These are phyloP conservation scores for human (Homo sapiens) DNA, from an alignment of 2,113 vertebrate species.

Conservation along the genomic window DNA sequence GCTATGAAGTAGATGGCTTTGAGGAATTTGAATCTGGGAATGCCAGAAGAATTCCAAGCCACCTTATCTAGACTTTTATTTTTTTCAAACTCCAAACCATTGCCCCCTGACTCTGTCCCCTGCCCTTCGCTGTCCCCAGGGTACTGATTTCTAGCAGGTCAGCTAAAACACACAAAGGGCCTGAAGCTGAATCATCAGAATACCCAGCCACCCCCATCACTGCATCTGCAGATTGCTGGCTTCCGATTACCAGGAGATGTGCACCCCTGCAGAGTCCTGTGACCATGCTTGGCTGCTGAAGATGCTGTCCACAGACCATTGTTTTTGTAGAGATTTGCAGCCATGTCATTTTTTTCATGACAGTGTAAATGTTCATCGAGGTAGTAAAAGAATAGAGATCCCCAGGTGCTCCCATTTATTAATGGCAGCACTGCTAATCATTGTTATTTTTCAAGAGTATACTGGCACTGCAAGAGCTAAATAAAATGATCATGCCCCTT, in stretches of 20 bases:
- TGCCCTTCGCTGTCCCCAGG: neutral
- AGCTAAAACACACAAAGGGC: neutral
- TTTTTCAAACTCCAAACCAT: neutral
- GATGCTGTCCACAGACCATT: neutral
- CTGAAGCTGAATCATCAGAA: neutral
- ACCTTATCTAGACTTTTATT: neutral
- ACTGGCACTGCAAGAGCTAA: neutral
- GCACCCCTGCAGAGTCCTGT: neutral
- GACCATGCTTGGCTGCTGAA: neutral
- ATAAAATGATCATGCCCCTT: constrained; percentile 45
- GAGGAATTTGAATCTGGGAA: neutral
- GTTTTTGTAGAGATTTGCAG: neutral
- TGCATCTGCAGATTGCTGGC: neutral
- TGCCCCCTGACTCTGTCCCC: neutral
- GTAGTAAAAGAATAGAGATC: neutral
- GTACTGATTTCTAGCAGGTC: neutral
- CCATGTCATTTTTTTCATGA: neutral
- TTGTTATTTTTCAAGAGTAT: constrained; percentile 44
- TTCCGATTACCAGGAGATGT: neutral
- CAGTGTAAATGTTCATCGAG: constrained; percentile 24
- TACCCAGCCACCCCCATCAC: neutral
- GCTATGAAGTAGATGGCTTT: neutral
- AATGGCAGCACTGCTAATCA: constrained; percentile 42
- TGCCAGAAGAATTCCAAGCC: neutral
- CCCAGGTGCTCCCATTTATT: constrained; percentile 20